phyloP scores from a whole-genome alignment of 2,797 vertebrate genomes.

The Rhinichthys osculus region DNA sequence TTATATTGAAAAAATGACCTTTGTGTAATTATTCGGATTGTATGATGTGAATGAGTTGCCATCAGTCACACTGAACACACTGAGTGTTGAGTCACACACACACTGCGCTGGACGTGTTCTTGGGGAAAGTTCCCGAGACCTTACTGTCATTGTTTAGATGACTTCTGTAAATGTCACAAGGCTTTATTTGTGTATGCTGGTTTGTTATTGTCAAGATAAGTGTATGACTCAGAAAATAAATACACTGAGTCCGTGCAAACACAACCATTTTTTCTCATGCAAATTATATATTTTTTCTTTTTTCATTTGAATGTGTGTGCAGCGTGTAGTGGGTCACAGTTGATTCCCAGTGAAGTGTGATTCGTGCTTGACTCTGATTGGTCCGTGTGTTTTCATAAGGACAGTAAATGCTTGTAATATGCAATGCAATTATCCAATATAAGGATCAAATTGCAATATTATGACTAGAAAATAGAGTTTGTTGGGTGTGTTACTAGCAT shows the following conservation, averaged over 20 bases:
- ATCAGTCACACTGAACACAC: not conserved
- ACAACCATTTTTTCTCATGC: conserved; percentile 7
- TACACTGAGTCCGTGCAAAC: not conserved
- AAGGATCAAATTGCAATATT: too few species aligned
- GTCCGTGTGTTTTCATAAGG: too few species aligned
- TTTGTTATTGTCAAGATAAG: conserved; percentile 4
- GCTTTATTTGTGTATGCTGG: conserved; percentile 9
- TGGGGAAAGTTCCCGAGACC: not conserved
- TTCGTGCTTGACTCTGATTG: too few species aligned
- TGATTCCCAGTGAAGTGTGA: too few species aligned
- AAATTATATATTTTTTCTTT: too few species aligned
- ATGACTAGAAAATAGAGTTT: too few species aligned
- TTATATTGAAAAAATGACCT: conserved; percentile 1
- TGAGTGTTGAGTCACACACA: not conserved
- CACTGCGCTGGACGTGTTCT: not conserved
- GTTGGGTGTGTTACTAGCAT: too few species aligned
- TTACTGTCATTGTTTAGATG: not conserved
- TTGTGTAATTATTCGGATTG: not conserved
- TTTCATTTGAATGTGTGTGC: too few species aligned
- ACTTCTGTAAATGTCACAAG: not conserved
- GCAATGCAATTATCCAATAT: too few species aligned
- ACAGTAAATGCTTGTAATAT: too few species aligned
- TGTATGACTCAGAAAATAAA: conserved; percentile 18
- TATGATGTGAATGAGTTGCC: not conserved
- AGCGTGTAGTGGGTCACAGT: too few species aligned